Evolutionary conservation across 2,888 invertebrate species (phyloP).

Genomic region (Drosophila phalerata): DNA sequence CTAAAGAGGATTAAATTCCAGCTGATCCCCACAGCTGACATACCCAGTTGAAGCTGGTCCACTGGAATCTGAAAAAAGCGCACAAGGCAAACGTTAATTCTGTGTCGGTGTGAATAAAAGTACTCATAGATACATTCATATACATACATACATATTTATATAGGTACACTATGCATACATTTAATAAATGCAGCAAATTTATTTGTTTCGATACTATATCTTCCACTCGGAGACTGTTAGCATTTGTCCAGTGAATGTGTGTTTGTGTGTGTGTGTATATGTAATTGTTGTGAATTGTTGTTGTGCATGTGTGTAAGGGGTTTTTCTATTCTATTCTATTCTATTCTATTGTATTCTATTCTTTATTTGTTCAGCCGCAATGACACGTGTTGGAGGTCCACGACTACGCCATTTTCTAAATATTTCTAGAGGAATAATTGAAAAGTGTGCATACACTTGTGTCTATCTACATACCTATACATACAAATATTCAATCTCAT

Average conservation of each 20-base stretch:
- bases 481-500: background rate
- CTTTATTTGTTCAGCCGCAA: conserved; percentile 55
- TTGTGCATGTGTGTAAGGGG: background rate
- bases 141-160: background rate
- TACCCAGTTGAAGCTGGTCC: background rate
- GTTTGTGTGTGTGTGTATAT: background rate
- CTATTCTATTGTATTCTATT: conserved; percentile 21
- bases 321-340: conserved; percentile 7
- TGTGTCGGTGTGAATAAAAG: conserved; percentile 4
- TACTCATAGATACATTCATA: background rate
- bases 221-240: conserved; percentile 5
- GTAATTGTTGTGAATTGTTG: conserved; percentile 3
- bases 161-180: conserved; percentile 7
- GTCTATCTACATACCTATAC: conserved; percentile 1
- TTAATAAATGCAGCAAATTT: conserved; percentile 47
- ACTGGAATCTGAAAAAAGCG: conserved; percentile 1
- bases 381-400: conserved; percentile 61
- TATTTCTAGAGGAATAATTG: conserved; percentile 11
- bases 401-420: conserved; percentile 22
- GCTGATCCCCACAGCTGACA: background rate
- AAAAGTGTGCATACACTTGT: conserved; percentile 19
- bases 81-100: conserved; percentile 2
- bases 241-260: background rate
- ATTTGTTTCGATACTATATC: conserved; percentile 10
- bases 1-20: background rate